Evolutionary conservation across 2,888 invertebrate genomes (phyloP).

Genomic region (Deroplatys truncata): DNA sequence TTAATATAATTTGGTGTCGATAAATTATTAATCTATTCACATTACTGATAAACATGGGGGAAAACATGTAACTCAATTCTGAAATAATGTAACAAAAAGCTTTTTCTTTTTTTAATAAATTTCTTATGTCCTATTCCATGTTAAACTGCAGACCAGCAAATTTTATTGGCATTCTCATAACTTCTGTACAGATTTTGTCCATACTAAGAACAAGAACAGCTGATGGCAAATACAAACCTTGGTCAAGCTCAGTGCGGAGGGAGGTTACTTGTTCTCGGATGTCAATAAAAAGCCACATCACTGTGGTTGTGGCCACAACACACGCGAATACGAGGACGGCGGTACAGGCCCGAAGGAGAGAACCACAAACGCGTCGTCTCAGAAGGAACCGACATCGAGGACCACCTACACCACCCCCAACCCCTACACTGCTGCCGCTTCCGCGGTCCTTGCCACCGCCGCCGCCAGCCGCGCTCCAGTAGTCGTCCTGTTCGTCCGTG

Average conservation of each 20-base stretch:
- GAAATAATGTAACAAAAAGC: too few relatives aligned
- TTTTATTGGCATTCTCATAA: too few relatives aligned
- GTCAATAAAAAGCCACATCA: conserved; percentile 65
- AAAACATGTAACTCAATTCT: too few relatives aligned
- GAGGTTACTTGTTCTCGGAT: conserved; percentile 62
- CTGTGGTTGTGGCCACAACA: conserved; percentile 60
- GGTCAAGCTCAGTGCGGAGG: conserved; percentile 60
- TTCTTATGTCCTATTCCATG: too few relatives aligned
- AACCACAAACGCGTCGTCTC: conserved; percentile 32
- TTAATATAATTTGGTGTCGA: too few relatives aligned
- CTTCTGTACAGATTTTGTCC: too few relatives aligned
- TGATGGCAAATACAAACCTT: conserved; percentile 48
- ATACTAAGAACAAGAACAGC: too few relatives aligned
- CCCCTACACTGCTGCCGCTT: neutral
- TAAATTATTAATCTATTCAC: too few relatives aligned
- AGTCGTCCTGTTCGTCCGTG: conserved; percentile 56
- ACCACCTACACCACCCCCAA: conserved; percentile 8
- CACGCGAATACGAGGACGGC: conserved; percentile 59
- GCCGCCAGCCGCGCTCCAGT: conserved; percentile 37
- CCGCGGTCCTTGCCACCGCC: conserved; percentile 31
- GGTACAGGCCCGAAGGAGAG: conserved; percentile 54
- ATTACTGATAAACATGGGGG: too few relatives aligned
- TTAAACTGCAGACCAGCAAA: too few relatives aligned
- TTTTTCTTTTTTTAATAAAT: too few relatives aligned
- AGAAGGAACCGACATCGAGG: conserved; percentile 23